phyloP scores from a whole-genome alignment of 2,113 vertebrate species.

The Theristicus caerulescens region DNA sequence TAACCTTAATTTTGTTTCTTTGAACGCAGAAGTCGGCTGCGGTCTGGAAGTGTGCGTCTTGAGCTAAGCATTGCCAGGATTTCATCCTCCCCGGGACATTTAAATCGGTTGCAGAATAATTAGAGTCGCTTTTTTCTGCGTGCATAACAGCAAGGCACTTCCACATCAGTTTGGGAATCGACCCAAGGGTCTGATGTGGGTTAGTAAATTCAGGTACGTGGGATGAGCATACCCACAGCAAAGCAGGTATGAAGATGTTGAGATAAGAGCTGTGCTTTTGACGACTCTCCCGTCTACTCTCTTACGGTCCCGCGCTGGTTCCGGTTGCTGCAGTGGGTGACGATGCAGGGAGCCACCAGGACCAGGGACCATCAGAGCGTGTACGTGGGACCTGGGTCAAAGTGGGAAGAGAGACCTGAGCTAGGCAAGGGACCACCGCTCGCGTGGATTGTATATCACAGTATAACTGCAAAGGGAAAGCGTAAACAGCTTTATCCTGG shows the following conservation, averaged over 20 bases:
- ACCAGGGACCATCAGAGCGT: background rate
- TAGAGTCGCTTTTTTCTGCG: background rate
- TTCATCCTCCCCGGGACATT: background rate
- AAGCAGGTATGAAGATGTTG: background rate
- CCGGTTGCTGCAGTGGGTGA: background rate
- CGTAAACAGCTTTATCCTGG: background rate
- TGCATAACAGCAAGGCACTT: background rate
- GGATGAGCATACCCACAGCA: background rate
- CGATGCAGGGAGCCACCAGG: background rate
- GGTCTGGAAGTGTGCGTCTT: background rate
- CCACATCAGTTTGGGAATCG: background rate
- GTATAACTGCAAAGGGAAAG: background rate
- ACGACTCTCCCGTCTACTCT: background rate
- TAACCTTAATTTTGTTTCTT: background rate
- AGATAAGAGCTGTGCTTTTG: slow-evolving; percentile 22
- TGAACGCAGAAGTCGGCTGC: background rate
- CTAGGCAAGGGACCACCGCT: background rate
- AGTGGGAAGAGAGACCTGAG: background rate
- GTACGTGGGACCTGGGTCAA: background rate
- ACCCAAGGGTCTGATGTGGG: background rate
- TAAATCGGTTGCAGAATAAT: background rate
- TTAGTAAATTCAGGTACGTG: background rate
- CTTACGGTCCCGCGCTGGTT: background rate
- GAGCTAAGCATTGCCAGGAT: background rate
- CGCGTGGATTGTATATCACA: background rate